These are phyloP conservation scores for Sapayoa aenigma DNA, from an alignment of 2,113 vertebrate species.

Conservation along the genomic window DNA sequence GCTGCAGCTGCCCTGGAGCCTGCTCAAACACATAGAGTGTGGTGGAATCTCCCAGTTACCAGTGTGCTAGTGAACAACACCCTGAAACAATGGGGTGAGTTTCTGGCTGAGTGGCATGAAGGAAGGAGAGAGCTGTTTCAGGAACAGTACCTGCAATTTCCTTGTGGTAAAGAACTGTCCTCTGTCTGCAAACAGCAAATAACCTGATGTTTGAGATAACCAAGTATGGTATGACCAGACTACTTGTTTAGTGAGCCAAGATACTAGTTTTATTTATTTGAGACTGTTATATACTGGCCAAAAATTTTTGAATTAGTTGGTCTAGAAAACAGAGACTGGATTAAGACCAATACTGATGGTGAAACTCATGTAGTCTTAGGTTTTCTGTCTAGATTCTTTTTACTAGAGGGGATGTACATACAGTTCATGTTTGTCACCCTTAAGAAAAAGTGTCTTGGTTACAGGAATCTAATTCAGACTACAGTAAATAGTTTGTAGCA, in stretches of 20 bases:
- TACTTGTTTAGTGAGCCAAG: neutral
- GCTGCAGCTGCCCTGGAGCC: neutral
- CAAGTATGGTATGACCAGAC: neutral
- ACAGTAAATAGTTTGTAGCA: neutral
- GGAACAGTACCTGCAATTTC: neutral
- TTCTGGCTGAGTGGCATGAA: neutral
- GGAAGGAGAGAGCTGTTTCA: rapidly evolving
- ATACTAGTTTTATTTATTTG: neutral
- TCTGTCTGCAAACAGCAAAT: neutral
- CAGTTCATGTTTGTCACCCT: neutral
- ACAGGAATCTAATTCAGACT: neutral
- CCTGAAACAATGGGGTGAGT: rapidly evolving
- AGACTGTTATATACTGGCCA: neutral
- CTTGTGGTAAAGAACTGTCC: neutral
- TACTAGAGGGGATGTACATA: neutral
- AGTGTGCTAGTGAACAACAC: rapidly evolving
- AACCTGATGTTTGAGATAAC: neutral
- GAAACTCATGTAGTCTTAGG: neutral
- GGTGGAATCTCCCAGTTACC: rapidly evolving
- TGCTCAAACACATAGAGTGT: rapidly evolving
- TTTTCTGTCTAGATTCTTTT: neutral
- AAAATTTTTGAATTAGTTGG: neutral
- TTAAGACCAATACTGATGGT: neutral
- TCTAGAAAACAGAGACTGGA: neutral
- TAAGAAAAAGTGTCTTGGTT: neutral